These are phyloP conservation scores for Araneus ventricosus DNA, from an alignment of 1,140 invertebrate species.

Conservation along the genomic window DNA sequence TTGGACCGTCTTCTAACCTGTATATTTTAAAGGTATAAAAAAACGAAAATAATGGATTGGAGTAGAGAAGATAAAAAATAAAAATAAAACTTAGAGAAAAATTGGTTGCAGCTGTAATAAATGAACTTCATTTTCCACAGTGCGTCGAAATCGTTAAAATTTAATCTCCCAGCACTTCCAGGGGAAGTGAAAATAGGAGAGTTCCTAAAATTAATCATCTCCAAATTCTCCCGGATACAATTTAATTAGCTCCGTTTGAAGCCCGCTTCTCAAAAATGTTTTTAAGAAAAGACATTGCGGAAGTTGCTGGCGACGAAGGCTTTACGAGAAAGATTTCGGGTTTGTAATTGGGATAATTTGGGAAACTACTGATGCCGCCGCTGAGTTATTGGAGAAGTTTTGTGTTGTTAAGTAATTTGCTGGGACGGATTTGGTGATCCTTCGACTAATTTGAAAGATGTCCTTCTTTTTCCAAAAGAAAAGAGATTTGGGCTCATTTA, in stretches of 20 bases:
- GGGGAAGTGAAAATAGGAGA: neutral
- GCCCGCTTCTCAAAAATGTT: neutral
- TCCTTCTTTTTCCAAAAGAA: neutral
- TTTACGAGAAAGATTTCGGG: neutral
- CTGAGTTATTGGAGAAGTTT: neutral
- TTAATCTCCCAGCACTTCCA: neutral
- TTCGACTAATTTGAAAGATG: neutral
- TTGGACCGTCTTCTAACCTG: neutral
- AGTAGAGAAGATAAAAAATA: neutral
- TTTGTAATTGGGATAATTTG: constrained; percentile 15
- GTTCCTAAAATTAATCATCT: neutral
- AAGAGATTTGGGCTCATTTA: neutral
- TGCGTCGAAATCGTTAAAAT: neutral
- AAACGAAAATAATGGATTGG: neutral
- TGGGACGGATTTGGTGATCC: neutral
- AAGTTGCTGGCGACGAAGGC: neutral
- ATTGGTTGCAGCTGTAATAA: neutral
- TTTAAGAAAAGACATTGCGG: neutral
- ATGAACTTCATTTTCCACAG: neutral
- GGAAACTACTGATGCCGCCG: neutral
- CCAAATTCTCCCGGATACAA: neutral
- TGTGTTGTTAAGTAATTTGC: neutral
- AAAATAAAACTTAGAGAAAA: neutral
- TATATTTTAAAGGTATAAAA: neutral
- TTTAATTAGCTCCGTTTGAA: neutral